phyloP scores from a whole-genome alignment of 2,797 vertebrate species.

The Atherinosoma microstoma region DNA sequence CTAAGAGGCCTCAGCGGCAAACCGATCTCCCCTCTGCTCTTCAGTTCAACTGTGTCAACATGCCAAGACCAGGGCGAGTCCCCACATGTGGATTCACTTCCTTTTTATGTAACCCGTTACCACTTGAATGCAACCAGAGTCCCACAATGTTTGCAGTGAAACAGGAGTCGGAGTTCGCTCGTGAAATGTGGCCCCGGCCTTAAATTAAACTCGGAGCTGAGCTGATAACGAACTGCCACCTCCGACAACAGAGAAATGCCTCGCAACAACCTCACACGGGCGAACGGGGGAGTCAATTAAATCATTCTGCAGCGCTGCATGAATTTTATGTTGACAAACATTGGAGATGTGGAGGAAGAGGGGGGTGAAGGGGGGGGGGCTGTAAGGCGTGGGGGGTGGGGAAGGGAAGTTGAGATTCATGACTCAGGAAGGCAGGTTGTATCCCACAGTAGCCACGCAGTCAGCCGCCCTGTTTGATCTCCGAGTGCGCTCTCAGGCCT shows the following conservation, averaged over 20 bases:
- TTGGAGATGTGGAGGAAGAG: background rate
- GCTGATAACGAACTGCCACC: slow-evolving; percentile 33
- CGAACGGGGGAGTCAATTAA: background rate
- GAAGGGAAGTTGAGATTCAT: slow-evolving; percentile 14
- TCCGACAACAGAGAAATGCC: slow-evolving; percentile 24
- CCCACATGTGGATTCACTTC: slow-evolving; percentile 78
- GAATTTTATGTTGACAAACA: slow-evolving; percentile 44
- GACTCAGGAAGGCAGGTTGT: slow-evolving; percentile 47
- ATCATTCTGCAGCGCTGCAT: slow-evolving; percentile 8
- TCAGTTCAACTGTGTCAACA: slow-evolving; percentile 30
- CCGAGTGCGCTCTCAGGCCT: slow-evolving; percentile 75
- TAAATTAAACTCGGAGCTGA: slow-evolving; percentile 54
- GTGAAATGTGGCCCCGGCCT: slow-evolving; percentile 49
- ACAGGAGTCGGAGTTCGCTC: slow-evolving; percentile 57
- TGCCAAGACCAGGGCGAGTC: slow-evolving; percentile 71
- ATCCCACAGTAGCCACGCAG: slow-evolving; percentile 57
- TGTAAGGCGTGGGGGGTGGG: background rate
- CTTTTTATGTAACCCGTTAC: slow-evolving; percentile 81
- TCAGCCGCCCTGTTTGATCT: slow-evolving; percentile 68
- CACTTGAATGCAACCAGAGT: slow-evolving; percentile 79
- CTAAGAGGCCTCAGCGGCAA: slow-evolving; percentile 69
- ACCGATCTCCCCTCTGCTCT: background rate
- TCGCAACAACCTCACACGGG: slow-evolving; percentile 4
- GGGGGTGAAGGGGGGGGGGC: background rate
- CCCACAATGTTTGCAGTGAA: slow-evolving; percentile 67